Conservation (phyloP, 2,888 invertebrate species). For the Bellardia pandia region DNA sequence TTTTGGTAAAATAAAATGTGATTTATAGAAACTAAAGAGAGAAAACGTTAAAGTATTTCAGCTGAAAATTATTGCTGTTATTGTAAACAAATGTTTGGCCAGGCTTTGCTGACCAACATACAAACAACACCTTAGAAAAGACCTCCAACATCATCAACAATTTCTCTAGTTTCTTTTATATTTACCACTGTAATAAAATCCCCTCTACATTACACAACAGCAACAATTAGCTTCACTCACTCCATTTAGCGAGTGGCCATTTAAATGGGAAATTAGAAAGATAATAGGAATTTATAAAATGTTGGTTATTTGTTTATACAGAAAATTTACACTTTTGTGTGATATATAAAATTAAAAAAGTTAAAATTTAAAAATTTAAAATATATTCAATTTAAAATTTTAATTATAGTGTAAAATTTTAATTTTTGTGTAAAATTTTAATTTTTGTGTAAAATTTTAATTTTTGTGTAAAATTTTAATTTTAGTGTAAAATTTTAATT, state of each 20-base stretch:
- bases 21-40: slow-evolving; percentile 17
- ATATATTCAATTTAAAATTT: too few species aligned
- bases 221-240: background rate
- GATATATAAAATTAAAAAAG: too few species aligned
- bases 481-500: too few species aligned
- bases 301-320: too few species aligned
- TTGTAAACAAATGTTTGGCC: slow-evolving; percentile 30
- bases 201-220: background rate
- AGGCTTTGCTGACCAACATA: slow-evolving; percentile 23
- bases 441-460: too few species aligned
- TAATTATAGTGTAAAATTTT: too few species aligned
- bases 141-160: slow-evolving; percentile 13
- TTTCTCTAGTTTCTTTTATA: background rate
- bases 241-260: background rate
- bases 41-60: slow-evolving; percentile 23
- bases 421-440: too few species aligned
- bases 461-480: too few species aligned
- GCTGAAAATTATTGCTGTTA: slow-evolving; percentile 19
- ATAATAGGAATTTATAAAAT: background rate
- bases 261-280: background rate
- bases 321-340: too few species aligned
- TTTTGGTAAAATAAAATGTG: slow-evolving; percentile 54
- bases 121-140: background rate
- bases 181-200: background rate
- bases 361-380: too few species aligned